Base-by-base conservation (phyloP, 2,113 vertebrate genomes). In the Toxostoma redivivum region DNA sequence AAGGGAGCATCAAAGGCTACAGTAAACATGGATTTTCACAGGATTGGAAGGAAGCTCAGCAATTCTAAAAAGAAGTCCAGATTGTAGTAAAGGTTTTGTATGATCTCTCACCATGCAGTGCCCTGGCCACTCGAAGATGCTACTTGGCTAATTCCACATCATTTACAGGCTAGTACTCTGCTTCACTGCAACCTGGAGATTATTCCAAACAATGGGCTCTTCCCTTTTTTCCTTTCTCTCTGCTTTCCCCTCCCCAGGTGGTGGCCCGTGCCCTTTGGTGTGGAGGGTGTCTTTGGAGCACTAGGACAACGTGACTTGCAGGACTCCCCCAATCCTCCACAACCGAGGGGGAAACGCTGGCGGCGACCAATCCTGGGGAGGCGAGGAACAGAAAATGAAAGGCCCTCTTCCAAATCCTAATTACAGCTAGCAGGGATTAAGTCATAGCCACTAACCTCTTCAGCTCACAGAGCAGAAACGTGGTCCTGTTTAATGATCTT, bases 391-490 rank as follows among this genome's bases (percentile, higher is more conserved):
- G 65, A 28, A 61, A 58, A 35, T 19, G 40, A 79, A 87, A 81
- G 53, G 53, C 33, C 3, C 25, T 35, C 70, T 61, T 81, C 45
- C 84, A 67, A 86, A 81, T n/a, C 48, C 69, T 57, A 91, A 65
- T 65, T 40, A 64, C 78, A 65, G 37, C 17, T 31, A 85, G 54
- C 25, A 24, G 40, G 73, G 62, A 69, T 85, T 64, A 95, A 90
- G 37, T 16, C 89, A 92, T 5, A 54, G 48, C n/a, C 66, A 95
- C 95, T 96, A 91, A 96, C 96, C 96, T 95, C 89, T 95, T 38
- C 27, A 16, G 66, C 38, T 85, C 66, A 38, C 64, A 83, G 72
- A 92, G 42, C 50, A 82, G 74, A 85, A 95, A 82, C 30, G 84
- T 5, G 78, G 66, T 80, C 42, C 45, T 3, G 18, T 4, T 65